Percentiles rank a stretch among this genome's conserved stretches.
phyloP scores from a whole-genome alignment of 2,113 vertebrate genomes.

The Pavo muticus region DNA sequence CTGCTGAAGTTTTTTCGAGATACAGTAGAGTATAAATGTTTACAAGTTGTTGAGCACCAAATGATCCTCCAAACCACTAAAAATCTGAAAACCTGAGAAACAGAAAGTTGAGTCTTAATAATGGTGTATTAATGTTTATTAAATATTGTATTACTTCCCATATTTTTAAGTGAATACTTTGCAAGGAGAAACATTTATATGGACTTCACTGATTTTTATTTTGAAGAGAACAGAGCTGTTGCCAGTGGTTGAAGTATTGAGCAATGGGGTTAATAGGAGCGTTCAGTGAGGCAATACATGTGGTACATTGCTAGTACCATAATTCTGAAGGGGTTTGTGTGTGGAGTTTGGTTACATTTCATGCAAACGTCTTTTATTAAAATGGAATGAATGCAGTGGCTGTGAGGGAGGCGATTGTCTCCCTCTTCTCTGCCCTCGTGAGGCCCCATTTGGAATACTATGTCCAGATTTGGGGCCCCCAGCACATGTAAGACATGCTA shows the following conservation, averaged over 20 bases:
- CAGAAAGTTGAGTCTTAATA: neutral
- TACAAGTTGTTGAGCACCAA: neutral
- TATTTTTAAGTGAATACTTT: neutral
- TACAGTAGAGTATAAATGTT: neutral
- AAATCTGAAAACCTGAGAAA: neutral
- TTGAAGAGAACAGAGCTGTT: neutral
- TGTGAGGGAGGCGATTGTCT: too few species aligned
- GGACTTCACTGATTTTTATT: neutral
- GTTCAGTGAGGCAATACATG: neutral
- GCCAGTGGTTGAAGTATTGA: neutral
- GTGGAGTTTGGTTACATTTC: neutral
- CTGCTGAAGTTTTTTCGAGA: neutral
- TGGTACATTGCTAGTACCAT: neutral
- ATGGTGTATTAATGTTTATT: neutral
- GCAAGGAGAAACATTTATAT: neutral
- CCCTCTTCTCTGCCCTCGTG: too few species aligned
- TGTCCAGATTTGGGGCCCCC: neutral
- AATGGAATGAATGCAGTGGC: neutral
- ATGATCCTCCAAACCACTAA: neutral
- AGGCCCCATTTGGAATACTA: neutral
- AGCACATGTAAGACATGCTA: neutral
- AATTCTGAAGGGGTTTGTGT: neutral
- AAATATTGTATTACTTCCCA: neutral
- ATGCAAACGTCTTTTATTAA: neutral
- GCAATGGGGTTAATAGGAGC: neutral